Conservation (phyloP, 2,888 invertebrate genomes). For the Pachliopta kotzebuea region DNA sequence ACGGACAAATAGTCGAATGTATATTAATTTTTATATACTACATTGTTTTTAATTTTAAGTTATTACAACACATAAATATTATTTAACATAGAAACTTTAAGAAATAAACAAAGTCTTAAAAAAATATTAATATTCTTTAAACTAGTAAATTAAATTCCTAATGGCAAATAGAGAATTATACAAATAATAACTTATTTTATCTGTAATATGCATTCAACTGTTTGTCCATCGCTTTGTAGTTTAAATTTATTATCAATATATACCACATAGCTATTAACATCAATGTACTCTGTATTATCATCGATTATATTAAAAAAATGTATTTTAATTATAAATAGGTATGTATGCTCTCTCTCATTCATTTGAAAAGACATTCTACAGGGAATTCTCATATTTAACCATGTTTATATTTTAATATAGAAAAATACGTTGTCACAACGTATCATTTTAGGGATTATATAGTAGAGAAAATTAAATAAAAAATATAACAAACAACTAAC, state of each 20-base stretch:
- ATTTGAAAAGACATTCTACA: constrained; percentile 67
- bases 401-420: constrained; percentile 19
- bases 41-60: neutral
- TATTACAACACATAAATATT: neutral
- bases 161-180: neutral
- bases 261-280: constrained; percentile 5
- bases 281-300: constrained; percentile 4
- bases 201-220: constrained; percentile 1
- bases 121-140: neutral
- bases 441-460: neutral
- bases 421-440: constrained; percentile 11
- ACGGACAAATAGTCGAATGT: constrained; percentile 5
- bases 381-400: constrained; percentile 50
- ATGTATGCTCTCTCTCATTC: constrained; percentile 41
- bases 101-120: neutral
- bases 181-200: neutral
- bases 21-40: neutral
- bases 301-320: neutral
- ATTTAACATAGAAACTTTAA: neutral
- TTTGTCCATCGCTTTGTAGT: constrained; percentile 10
- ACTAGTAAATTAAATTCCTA: neutral
- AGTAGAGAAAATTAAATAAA: neutral
- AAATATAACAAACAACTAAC: too few species aligned
- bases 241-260: constrained; percentile 1
- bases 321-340: constrained; percentile 26